Percentiles rank a stretch among this genome's conserved stretches.
Conservation (phyloP, 2,797 vertebrate genomes). For the Discoglossus pictus region DNA sequence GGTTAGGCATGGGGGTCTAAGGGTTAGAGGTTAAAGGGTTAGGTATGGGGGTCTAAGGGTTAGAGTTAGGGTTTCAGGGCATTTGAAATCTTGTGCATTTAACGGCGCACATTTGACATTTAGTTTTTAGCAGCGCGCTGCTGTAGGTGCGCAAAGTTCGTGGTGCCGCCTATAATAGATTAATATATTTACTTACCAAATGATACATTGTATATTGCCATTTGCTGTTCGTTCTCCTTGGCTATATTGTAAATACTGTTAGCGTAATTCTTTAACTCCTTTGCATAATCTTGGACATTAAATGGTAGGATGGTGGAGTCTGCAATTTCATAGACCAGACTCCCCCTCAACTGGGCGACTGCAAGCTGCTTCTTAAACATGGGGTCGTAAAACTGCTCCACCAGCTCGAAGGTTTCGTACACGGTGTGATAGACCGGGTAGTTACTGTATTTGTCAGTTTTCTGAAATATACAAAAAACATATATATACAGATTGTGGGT, state of each 20-base stretch:
- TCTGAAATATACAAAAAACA: conserved; percentile 67
- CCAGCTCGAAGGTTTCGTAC: conserved; percentile 93
- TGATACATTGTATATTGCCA: conserved; percentile 73
- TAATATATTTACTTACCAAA: conserved; percentile 79
- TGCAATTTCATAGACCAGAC: conserved; percentile 82
- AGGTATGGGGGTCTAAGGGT: too few relatives aligned
- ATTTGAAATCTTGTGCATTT: too few relatives aligned
- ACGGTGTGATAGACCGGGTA: conserved; percentile 93
- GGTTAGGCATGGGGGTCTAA: too few relatives aligned
- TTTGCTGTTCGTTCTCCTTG: conserved; percentile 66
- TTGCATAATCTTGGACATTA: conserved; percentile 81
- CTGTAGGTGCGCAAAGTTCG: too few relatives aligned
- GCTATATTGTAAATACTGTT: conserved; percentile 75
- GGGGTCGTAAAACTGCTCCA: conserved; percentile 89
- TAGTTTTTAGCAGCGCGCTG: too few relatives aligned
- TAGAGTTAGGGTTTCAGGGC: too few relatives aligned
- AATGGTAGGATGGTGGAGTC: conserved; percentile 84
- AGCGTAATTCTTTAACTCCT: conserved; percentile 77
- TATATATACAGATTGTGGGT: background rate
- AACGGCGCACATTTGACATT: too few relatives aligned
- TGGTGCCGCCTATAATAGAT: too few relatives aligned
- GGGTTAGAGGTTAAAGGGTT: too few relatives aligned
- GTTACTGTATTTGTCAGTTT: conserved; percentile 87
- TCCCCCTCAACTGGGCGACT: conserved; percentile 83
- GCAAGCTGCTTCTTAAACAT: conserved; percentile 80